Evolutionary conservation across 2,113 vertebrate species (phyloP), one percentile per base, ranked within the genome.

Genomic region (Oxyruncus cristatus): DNA sequence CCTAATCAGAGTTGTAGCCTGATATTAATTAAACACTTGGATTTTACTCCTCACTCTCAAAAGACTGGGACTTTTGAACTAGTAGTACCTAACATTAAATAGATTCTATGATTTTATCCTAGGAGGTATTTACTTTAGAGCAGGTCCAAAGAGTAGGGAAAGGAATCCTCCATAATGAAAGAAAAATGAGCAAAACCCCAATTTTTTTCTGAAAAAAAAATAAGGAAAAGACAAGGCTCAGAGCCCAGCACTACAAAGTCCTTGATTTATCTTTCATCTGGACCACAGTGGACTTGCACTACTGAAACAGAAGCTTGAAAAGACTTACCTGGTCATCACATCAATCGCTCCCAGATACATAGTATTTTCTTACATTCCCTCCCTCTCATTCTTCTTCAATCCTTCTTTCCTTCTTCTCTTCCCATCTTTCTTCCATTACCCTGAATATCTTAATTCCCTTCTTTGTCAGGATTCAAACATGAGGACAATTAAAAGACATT

Each of bases 1-100:
- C 52, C 77, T 87, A 92, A 74, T 88, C 35, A 84, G 65, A 83
- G 72, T 88, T 83, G 95, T 75, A 93, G 33, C 47, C 32, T 80
- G 46, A 44, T 77, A 85, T 81, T 95, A 92, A 77, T 88, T 93
- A 82, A 50, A 74, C 14, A 66, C 3, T 93, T 71, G 50, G 37
- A 88, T 92, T 90, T 94, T 93, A 66, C 46, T 88, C 75, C 37
- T 94, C 56, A 10, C 21, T 65, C 22, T 32, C 28, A 49, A 86
- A 94, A 70, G 50, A 44, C 49, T 42, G 15, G 42, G n/a, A 21
- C 37, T 73, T 82, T 82, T 88, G 44, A 92, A 77, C 61, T 81
- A 71, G 16, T 18, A 65, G 17, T 23, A 65, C 28, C n/a, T 75
- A 72, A 89, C 82, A 59, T 61, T 30, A 81, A 87, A 59, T 35